Percentiles rank a stretch among this genome's conserved stretches.
Conservation (phyloP, 2,797 vertebrate species). For the Octomys mimax region DNA sequence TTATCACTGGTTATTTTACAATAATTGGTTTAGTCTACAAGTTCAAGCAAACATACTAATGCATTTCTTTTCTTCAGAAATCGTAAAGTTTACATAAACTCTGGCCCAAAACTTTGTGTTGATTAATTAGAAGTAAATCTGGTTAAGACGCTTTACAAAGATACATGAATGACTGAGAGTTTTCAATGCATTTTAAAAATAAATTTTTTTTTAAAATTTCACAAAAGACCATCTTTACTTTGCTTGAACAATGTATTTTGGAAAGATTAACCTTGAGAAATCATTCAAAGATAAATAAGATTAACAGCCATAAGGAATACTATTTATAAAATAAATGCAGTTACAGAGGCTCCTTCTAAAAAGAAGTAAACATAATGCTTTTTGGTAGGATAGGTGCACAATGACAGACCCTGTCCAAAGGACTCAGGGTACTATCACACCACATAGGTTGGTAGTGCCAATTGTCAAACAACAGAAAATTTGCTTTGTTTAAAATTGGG, state of each 20-base stretch:
- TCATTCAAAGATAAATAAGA: constrained; percentile 88
- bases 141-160: constrained; percentile 90
- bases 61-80: constrained; percentile 91
- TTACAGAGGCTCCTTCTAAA: constrained; percentile 88
- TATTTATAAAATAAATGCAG: constrained; percentile 87
- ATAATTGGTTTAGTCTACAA: constrained; percentile 93
- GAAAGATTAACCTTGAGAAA: constrained; percentile 87
- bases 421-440: constrained; percentile 72
- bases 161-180: constrained; percentile 92
- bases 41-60: constrained; percentile 97
- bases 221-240: constrained; percentile 90
- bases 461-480: neutral
- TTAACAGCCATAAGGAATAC: constrained; percentile 86
- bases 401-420: constrained; percentile 81
- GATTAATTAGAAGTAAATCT: constrained; percentile 90
- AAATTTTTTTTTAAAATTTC: constrained; percentile 91
- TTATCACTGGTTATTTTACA: constrained; percentile 92
- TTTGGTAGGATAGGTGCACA: constrained; percentile 85
- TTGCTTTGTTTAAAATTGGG: neutral
- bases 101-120: constrained; percentile 89
- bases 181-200: constrained; percentile 91
- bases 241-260: constrained; percentile 88
- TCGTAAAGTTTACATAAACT: constrained; percentile 91
- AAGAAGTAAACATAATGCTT: constrained; percentile 87
- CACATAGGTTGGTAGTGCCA: constrained; percentile 83